A percentile compares a stretch with the other conserved stretches of the same genome.
These are phyloP conservation scores for Criorhina ranunculi DNA, from an alignment of 2,888 invertebrate species.

Conservation along the genomic window DNA sequence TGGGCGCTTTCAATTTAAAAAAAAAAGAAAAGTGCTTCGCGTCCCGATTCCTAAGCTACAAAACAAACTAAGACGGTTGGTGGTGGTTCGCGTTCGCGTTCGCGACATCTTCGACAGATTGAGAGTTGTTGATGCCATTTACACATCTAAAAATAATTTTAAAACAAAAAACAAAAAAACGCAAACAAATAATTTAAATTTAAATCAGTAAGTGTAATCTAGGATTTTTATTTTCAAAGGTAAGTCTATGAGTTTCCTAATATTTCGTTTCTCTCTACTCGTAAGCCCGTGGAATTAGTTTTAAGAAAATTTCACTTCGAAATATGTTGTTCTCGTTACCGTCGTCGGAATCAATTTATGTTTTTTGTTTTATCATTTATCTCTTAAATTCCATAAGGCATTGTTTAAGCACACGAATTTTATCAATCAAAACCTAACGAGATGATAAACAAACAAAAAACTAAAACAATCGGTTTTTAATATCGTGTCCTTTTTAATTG, in stretches of 20 bases:
- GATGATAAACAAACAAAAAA: too few species aligned
- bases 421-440: background rate
- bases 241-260: constrained; percentile 52
- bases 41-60: constrained; percentile 62
- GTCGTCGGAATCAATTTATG: constrained; percentile 15
- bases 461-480: constrained; percentile 15
- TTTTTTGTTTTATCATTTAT: constrained; percentile 9
- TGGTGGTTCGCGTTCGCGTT: constrained; percentile 9
- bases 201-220: constrained; percentile 28
- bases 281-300: background rate
- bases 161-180: background rate
- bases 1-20: constrained; percentile 34
- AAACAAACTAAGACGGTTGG: constrained; percentile 26
- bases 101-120: constrained; percentile 22
- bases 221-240: constrained; percentile 46
- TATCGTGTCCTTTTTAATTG: constrained; percentile 39
- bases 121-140: constrained; percentile 52
- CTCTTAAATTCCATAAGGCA: constrained; percentile 29
- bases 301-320: constrained; percentile 19
- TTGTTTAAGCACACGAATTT: constrained; percentile 40
- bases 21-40: constrained; percentile 16
- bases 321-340: constrained; percentile 51
- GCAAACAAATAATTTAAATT: constrained; percentile 37
- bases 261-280: background rate
- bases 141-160: constrained; percentile 41